Conservation (phyloP, 2,888 invertebrate genomes). For the Eilema depressum region DNA sequence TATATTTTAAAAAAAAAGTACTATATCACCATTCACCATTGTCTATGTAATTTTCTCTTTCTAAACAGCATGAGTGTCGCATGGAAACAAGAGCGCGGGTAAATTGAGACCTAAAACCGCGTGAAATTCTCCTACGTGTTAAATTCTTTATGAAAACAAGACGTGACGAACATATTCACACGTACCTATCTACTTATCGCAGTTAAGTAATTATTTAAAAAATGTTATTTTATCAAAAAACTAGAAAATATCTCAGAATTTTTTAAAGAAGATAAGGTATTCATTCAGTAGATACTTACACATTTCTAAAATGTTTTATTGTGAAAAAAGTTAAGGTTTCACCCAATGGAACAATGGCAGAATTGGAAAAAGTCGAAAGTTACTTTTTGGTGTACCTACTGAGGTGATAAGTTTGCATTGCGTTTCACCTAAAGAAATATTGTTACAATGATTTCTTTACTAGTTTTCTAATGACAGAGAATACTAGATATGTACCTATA, state of each 20-base stretch:
- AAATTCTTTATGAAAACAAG: not conserved
- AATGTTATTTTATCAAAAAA: not conserved
- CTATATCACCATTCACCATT: not conserved
- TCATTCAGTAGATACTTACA: not conserved
- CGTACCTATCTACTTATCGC: not conserved
- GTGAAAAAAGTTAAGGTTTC: constrained; percentile 1
- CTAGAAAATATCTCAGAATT: not conserved
- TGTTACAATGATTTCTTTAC: not conserved
- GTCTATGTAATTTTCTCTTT: not conserved
- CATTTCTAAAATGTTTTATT: constrained; percentile 5
- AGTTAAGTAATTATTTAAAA: not conserved
- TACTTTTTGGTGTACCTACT: not conserved
- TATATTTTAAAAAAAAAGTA: no score
- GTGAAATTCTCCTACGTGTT: not conserved
- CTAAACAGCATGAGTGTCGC: not conserved
- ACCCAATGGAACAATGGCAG: not conserved
- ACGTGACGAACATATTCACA: not conserved
- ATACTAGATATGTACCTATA: not conserved
- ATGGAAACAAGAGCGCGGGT: not conserved
- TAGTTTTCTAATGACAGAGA: not conserved
- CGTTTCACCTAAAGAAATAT: constrained; percentile 1
- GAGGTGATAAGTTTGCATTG: not conserved
- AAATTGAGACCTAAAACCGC: not conserved
- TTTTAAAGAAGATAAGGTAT: not conserved
- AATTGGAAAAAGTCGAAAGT: not conserved